Evolutionary conservation across 2,113 vertebrate species (phyloP).

Genomic region (Chloropsis cyanopogon): DNA sequence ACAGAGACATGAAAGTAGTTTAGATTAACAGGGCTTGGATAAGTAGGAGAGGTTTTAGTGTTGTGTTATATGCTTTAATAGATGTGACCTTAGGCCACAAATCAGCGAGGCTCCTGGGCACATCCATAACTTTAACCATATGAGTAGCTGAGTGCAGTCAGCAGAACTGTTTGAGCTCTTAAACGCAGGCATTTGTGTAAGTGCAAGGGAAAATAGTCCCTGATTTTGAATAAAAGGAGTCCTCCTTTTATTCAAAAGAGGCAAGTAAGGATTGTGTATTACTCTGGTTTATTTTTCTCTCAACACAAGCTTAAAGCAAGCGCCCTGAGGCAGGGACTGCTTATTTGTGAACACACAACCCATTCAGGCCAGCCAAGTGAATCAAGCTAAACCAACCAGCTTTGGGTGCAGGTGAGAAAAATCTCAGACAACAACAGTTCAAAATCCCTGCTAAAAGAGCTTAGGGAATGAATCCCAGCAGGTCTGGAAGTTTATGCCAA

Average conservation of each 20-base stretch:
- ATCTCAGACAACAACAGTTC: not conserved
- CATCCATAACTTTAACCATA: constrained; percentile 5
- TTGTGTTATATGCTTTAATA: constrained; percentile 48
- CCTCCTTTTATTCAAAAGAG: too few species aligned
- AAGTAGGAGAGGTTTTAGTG: constrained; percentile 46
- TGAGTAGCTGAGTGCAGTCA: constrained; percentile 5
- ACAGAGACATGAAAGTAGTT: constrained; percentile 60
- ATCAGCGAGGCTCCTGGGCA: constrained; percentile 41
- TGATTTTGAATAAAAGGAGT: not conserved
- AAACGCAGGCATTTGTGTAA: not conserved
- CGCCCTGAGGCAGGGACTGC: not conserved
- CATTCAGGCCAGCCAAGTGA: not conserved
- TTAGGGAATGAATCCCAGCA: not conserved
- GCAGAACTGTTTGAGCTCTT: not conserved
- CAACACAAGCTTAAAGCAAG: not conserved
- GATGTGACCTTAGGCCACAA: constrained; percentile 54
- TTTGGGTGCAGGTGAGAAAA: not conserved
- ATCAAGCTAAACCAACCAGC: not conserved
- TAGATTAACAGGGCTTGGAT: constrained; percentile 58
- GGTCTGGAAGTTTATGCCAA: not conserved
- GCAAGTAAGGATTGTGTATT: not conserved
- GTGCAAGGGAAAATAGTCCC: not conserved
- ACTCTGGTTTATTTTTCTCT: not conserved
- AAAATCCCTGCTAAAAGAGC: not conserved
- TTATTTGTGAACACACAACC: not conserved